Conservation (phyloP, 2,888 invertebrate species). For the Epiblema foenella region DNA sequence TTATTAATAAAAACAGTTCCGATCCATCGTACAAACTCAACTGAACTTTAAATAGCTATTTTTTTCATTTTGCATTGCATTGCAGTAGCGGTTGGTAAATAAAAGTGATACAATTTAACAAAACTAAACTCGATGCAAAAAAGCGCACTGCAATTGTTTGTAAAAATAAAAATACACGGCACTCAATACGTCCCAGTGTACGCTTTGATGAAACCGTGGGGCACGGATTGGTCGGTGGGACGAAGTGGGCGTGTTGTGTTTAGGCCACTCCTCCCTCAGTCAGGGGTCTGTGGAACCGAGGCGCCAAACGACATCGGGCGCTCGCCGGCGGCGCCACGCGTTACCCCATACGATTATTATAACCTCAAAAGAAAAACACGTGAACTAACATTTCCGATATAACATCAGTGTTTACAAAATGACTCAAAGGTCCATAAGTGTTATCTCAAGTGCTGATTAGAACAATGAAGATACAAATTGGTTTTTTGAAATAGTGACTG, state of each 20-base stretch:
- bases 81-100: conserved; percentile 58
- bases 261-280: conserved; percentile 71
- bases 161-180: conserved; percentile 76
- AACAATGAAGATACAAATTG: conserved; percentile 51
- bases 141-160: conserved; percentile 67
- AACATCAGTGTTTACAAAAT: conserved; percentile 45
- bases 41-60: conserved; percentile 39
- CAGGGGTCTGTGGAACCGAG: conserved; percentile 70
- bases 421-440: conserved; percentile 44
- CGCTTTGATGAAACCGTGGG: conserved; percentile 69
- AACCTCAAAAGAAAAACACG: conserved; percentile 62
- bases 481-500: conserved; percentile 54
- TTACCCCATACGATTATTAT: conserved; percentile 58
- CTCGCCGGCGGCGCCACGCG: conserved; percentile 80
- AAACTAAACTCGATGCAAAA: conserved; percentile 56
- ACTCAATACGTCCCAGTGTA: conserved; percentile 79
- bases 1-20: conserved; percentile 37
- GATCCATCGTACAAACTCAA: conserved; percentile 22
- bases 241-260: conserved; percentile 68
- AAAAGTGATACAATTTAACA: conserved; percentile 70
- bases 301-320: conserved; percentile 80
- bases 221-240: conserved; percentile 62
- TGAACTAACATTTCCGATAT: conserved; percentile 49
- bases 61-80: conserved; percentile 61
- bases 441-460: conserved; percentile 47